Percentiles rank a stretch among this genome's conserved stretches.
These are phyloP conservation scores for Penaeus vannamei DNA, from an alignment of 1,140 invertebrate species.

Conservation along the genomic window DNA sequence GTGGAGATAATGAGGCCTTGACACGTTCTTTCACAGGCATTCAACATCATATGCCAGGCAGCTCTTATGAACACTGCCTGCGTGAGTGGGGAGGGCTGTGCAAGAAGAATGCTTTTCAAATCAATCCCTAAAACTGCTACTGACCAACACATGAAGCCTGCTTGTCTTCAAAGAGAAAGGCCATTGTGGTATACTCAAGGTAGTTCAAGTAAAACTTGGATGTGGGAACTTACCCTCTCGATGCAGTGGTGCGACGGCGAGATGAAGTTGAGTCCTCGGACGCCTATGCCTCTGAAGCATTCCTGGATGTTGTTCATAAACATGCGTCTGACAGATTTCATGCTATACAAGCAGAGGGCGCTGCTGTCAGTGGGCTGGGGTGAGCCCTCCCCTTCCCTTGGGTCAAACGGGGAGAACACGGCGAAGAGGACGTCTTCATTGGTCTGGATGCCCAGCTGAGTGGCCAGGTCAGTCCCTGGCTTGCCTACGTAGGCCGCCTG, in stretches of 20 bases:
- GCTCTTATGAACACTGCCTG: too few relatives aligned
- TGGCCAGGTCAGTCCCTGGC: too few relatives aligned
- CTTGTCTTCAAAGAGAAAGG: too few relatives aligned
- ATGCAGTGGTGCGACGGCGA: constrained; percentile 88
- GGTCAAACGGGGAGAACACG: constrained; percentile 90
- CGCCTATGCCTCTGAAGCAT: constrained; percentile 92
- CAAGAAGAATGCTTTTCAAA: too few relatives aligned
- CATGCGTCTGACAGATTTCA: constrained; percentile 91
- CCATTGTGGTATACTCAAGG: background rate
- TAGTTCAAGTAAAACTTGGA: background rate
- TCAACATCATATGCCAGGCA: too few relatives aligned
- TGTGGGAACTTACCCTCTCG: constrained; percentile 80
- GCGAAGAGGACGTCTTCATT: constrained; percentile 96
- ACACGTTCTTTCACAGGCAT: too few relatives aligned
- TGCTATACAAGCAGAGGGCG: constrained; percentile 95
- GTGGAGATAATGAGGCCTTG: too few relatives aligned
- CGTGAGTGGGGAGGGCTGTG: too few relatives aligned
- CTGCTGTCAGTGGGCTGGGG: constrained; percentile 80
- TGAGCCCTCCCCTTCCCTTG: constrained; percentile 76
- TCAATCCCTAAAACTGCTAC: too few relatives aligned
- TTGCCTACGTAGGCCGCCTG: too few relatives aligned
- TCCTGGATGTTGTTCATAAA: constrained; percentile 98
- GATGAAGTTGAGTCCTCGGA: constrained; percentile 91
- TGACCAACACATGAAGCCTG: too few relatives aligned
- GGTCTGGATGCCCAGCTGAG: too few relatives aligned